These are phyloP conservation scores for Tipula lateralis DNA, from an alignment of 2,888 invertebrate species.

Conservation along the genomic window DNA sequence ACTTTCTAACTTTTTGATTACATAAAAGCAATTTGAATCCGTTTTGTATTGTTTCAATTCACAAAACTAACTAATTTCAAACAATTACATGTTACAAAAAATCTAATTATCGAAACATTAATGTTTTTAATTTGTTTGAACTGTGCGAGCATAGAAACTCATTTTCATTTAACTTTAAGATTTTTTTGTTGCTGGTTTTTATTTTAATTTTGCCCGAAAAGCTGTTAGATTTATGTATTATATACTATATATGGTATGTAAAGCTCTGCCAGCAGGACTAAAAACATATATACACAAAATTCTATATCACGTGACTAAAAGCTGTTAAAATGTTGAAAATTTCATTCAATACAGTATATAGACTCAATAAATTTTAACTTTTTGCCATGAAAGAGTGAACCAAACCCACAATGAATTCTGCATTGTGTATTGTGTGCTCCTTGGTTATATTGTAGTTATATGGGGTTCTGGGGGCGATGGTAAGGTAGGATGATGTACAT, in stretches of 20 bases:
- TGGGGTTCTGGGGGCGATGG: background rate
- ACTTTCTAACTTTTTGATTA: background rate
- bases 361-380: background rate
- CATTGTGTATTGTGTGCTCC: background rate
- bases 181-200: background rate
- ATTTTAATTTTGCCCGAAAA: slow-evolving; percentile 19
- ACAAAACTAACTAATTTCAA: background rate
- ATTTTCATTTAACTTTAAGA: background rate
- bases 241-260: background rate
- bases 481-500: background rate
- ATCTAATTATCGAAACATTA: slow-evolving; percentile 5
- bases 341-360: background rate
- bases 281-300: background rate
- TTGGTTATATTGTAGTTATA: background rate
- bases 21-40: background rate
- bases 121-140: slow-evolving; percentile 11
- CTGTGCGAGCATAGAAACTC: background rate
- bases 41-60: background rate
- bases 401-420: background rate
- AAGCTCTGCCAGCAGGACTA: background rate
- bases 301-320: background rate
- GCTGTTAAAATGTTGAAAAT: slow-evolving; percentile 19
- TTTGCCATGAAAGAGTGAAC: background rate
- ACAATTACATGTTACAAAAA: background rate
- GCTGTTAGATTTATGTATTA: slow-evolving; percentile 1